These are phyloP conservation scores for Thunnus albacares DNA, from an alignment of 2,797 vertebrate species.

Conservation along the genomic window DNA sequence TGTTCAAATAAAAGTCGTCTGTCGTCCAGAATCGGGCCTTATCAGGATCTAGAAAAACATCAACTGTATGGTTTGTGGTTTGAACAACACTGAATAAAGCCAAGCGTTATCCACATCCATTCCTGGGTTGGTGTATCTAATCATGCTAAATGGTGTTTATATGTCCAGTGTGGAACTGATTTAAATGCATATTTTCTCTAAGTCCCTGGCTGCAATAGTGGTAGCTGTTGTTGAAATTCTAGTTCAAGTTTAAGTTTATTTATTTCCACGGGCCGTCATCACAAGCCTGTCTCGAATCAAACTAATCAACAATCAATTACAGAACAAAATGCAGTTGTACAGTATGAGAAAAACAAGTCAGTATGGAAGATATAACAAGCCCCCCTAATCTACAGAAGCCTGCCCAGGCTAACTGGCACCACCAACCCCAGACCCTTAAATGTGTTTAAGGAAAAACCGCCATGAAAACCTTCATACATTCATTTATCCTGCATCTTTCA, in stretches of 20 bases:
- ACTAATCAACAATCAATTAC: constrained; percentile 58
- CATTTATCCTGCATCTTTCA: constrained; percentile 68
- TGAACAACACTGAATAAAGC: constrained; percentile 45
- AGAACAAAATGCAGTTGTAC: constrained; percentile 25
- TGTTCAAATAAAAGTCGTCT: constrained; percentile 4
- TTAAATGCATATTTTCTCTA: constrained; percentile 54
- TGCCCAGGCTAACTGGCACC: constrained; percentile 49
- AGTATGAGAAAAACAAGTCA: constrained; percentile 8
- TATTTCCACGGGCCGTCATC: constrained; percentile 49
- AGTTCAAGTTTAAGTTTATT: constrained; percentile 47
- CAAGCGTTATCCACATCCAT: constrained; percentile 39
- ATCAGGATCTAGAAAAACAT: constrained; percentile 47
- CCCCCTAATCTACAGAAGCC: constrained; percentile 49
- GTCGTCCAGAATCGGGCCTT: constrained; percentile 7
- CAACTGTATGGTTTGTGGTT: constrained; percentile 32
- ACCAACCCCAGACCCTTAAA: constrained; percentile 24
- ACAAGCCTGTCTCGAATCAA: constrained; percentile 47
- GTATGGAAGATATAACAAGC: constrained; percentile 41
- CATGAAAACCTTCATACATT: constrained; percentile 54
- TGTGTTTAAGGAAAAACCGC: constrained; percentile 56
- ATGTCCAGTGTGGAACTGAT: constrained; percentile 46
- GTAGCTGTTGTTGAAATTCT: constrained; percentile 36
- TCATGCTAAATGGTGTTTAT: constrained; percentile 55
- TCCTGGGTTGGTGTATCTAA: constrained; percentile 46
- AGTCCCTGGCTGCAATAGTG: constrained; percentile 16